Percentiles rank a stretch among this genome's conserved stretches.
Conservation (phyloP, 2,797 vertebrate genomes). For the Chloroceryle amazona region DNA sequence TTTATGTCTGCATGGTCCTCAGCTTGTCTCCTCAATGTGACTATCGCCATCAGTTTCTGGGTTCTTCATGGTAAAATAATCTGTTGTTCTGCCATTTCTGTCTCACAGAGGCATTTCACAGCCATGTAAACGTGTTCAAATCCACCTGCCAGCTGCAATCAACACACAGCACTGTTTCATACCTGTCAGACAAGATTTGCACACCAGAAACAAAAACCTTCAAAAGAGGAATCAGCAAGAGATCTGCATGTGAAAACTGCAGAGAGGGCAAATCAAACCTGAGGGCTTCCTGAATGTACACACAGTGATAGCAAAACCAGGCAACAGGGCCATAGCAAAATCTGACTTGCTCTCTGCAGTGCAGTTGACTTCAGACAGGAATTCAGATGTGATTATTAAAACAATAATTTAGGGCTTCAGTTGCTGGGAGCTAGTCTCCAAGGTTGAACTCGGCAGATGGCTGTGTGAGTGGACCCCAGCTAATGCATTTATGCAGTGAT, state of each 20-base stretch:
- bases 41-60: slow-evolving; percentile 35
- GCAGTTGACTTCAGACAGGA: neutral
- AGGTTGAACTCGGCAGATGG: neutral
- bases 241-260: neutral
- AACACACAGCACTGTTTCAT: slow-evolving; percentile 16
- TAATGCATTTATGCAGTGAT: neutral
- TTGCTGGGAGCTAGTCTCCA: neutral
- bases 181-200: slow-evolving; percentile 6
- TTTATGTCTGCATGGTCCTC: slow-evolving; percentile 20
- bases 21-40: neutral
- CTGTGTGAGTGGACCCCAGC: neutral
- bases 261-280: neutral
- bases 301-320: neutral
- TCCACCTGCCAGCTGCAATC: slow-evolving; percentile 69
- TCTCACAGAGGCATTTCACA: slow-evolving; percentile 27
- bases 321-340: neutral
- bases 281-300: neutral
- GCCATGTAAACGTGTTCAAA: slow-evolving; percentile 53
- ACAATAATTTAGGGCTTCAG: neutral
- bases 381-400: slow-evolving; percentile 15
- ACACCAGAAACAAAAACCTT: slow-evolving; percentile 42
- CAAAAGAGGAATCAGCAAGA: slow-evolving; percentile 31
- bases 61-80: slow-evolving; percentile 53
- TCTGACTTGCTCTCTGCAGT: neutral
- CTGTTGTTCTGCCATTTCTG: slow-evolving; percentile 23